Evolutionary conservation across 2,113 vertebrate genomes (phyloP), one percentile per base, ranked within the genome.

Genomic region (Hystrix brachyura): DNA sequence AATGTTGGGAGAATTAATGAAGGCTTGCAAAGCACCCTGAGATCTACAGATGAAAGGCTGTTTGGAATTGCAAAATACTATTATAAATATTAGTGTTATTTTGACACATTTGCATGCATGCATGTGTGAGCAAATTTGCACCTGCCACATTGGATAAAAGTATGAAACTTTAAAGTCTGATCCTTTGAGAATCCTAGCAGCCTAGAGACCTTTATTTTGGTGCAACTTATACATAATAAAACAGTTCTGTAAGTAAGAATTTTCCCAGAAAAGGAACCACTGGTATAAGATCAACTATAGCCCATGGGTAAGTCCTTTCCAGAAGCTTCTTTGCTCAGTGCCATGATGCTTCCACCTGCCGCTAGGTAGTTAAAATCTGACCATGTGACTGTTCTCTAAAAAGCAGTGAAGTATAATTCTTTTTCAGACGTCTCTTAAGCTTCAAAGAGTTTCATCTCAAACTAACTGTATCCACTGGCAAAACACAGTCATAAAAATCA

Each of bases 11-110:
- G 97, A 97, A 97, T 82, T 98, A 98, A 98, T 97, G 95, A 97
- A 97, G 85, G 87, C 92, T 98, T 98, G 87, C 95, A 94, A 92
- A 86, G 97, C 84, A 81, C 76, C 60, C 84, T 48, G 89, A 98
- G 96, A 97, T 98, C 90, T 96, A 95, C 81, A 98, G 96, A 98
- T 98, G 97, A 98, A 98, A 98, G 97, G 95, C 97, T 90, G 72
- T 74, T 43, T 59, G 72, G 95, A 92, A 95, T 65, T 79, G 92
- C 90, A 95, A 97, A 97, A 87, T 87, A 90, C 97, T 95, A 98
- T 98, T 96, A 97, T 98, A 97, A 97, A 98, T 98, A 98, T 90
- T 79, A 96, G 92, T 95, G 84, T 94, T 96, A 95, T 96, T 97
- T 96, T 92, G 92, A 92, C 82, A 95, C 79, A 94, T 97, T 94